Conservation (phyloP, 2,113 vertebrate species). For the Daubentonia madagascariensis region DNA sequence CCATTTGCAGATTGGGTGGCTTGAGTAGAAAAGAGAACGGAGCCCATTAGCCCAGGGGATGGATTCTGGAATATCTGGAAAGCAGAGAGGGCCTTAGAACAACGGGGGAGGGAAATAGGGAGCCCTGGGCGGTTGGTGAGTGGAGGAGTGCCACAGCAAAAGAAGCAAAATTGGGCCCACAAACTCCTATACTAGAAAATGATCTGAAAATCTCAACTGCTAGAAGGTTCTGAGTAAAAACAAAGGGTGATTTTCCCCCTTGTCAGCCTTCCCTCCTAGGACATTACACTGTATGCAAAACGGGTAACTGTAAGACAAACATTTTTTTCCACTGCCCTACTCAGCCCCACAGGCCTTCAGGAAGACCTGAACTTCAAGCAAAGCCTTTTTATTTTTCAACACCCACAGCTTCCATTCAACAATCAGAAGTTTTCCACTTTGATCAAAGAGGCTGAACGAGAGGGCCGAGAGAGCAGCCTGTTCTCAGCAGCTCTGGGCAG, state of each 20-base stretch:
- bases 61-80: not conserved
- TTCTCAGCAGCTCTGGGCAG: conserved; percentile 67
- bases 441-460: conserved; percentile 69
- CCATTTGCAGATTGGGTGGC: not conserved
- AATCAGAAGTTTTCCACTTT: conserved; percentile 78
- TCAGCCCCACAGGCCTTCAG: conserved; percentile 54
- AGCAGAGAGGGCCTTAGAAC: not conserved
- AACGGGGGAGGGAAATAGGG: not conserved
- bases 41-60: too few relatives aligned
- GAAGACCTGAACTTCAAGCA: conserved; percentile 71
- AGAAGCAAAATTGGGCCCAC: not conserved
- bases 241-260: conserved; percentile 70
- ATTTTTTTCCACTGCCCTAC: conserved; percentile 75
- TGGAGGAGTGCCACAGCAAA: not conserved
- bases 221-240: conserved; percentile 68
- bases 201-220: conserved; percentile 66
- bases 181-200: not conserved
- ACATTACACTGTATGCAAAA: conserved; percentile 76
- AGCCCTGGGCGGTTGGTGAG: not conserved
- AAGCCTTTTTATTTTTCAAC: conserved; percentile 74
- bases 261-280: conserved; percentile 72
- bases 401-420: conserved; percentile 79
- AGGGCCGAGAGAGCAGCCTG: not conserved
- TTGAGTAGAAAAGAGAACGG: not conserved
- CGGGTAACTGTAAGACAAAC: conserved; percentile 73